Evolutionary conservation across 1,140 invertebrate species (phyloP).

Genomic region (Polypedilum pembai): DNA sequence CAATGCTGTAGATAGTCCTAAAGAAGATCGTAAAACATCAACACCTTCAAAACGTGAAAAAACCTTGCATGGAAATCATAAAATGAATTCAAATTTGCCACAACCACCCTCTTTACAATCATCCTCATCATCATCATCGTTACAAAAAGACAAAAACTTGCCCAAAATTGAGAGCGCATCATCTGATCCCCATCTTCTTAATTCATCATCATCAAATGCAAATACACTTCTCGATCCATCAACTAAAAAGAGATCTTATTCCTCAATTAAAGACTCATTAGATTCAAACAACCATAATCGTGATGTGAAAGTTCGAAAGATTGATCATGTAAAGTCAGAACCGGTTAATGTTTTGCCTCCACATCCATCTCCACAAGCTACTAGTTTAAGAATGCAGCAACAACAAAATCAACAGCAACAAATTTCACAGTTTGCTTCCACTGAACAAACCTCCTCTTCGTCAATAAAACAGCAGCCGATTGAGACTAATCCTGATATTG

Average conservation of each 20-base stretch:
- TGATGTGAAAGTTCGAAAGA: not conserved
- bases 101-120: not conserved
- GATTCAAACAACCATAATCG: not conserved
- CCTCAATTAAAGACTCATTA: not conserved
- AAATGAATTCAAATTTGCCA: not conserved
- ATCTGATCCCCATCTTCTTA: not conserved
- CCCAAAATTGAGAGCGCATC: not conserved
- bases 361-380: not conserved
- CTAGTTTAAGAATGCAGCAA: not conserved
- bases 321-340: not conserved
- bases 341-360: too few relatives aligned
- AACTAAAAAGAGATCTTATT: not conserved
- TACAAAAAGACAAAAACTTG: not conserved
- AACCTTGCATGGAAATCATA: not conserved
- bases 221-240: not conserved
- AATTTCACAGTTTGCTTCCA: not conserved
- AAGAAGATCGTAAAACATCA: not conserved
- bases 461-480: slow-evolving; percentile 31
- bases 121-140: not conserved
- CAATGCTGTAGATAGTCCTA: not conserved
- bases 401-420: not conserved
- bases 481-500: slow-evolving; percentile 42
- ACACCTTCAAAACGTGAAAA: not conserved
- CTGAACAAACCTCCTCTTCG: not conserved
- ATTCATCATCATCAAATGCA: not conserved